Base-by-base conservation (phyloP, 2,888 invertebrate genomes). In the Clunio marinus region DNA sequence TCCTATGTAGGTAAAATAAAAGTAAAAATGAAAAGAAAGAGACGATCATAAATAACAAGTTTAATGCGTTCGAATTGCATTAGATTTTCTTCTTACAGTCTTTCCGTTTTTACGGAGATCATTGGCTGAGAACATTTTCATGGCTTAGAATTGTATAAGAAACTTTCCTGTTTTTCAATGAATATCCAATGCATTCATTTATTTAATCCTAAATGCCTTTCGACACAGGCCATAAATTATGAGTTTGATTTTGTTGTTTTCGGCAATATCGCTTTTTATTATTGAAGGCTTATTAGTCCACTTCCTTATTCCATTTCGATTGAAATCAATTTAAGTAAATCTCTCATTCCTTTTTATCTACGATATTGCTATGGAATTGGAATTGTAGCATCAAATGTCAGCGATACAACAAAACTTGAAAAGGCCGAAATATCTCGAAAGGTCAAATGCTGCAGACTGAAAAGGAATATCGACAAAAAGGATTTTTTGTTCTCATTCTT, bases 31-130 rank as follows among this genome's bases (percentile, higher is more conserved):
- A n/a, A n/a, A n/a, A n/a, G n/a, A n/a, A n/a, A n/a, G n/a, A n/a
- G 32, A 66, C 66, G 55, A 66, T 66, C 66, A 66, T 66, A 66
- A 66, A 66, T 66, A 55, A 66, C 45, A 46, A 55, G 35, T 55
- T 57, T 57, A 57, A 57, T 57, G 57, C 25, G 4, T 27, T 57
- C 27, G 20, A 5, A 32, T 20, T 22, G 20, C n/a, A 24, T 7
- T 17, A 17, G 24, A 55, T 55, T 55, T 55, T 22, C 27, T 27
- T 27, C n/a, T 51, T 27, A 4, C 13, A 24, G 57, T 45, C 15
- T 45, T 15, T 32, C 32, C 10, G 4, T 32, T 32, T 7, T 7
- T 32, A 10, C 32, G n/a, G n/a, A n/a, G 51, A 57, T 27, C 57
- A 27, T 57, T 8, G 2, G 57, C 55, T 22, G 24, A 55, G 8